Conservation (phyloP, 2,888 invertebrate species). For the Leptinotarsa rubiginosa region DNA sequence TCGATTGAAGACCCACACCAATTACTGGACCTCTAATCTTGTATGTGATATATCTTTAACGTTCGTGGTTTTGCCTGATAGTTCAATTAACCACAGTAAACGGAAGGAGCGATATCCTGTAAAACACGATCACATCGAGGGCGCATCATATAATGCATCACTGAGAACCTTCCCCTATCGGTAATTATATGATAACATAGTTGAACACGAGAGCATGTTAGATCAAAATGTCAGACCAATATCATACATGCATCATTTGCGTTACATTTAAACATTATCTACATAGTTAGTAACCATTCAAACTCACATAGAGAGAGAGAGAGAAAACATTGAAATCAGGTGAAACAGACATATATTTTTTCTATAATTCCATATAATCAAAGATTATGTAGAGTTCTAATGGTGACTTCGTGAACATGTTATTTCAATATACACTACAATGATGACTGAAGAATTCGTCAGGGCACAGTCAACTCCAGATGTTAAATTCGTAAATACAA, state of each 20-base stretch:
- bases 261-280: neutral
- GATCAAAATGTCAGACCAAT: neutral
- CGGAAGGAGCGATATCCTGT: conserved; percentile 12
- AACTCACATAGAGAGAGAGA: neutral
- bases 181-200: conserved; percentile 8
- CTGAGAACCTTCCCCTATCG: conserved; percentile 1
- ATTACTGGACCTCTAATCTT: neutral
- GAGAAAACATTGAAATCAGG: too few relatives aligned
- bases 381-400: too few relatives aligned
- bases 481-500: too few relatives aligned
- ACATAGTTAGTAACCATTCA: neutral
- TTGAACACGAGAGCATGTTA: conserved; percentile 7
- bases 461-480: too few relatives aligned
- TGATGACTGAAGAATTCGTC: too few relatives aligned
- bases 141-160: conserved; percentile 11
- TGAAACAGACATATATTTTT: too few relatives aligned
- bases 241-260: neutral
- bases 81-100: conserved; percentile 4
- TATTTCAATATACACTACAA: too few relatives aligned
- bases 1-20: neutral
- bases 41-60: neutral
- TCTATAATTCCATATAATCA: too few relatives aligned
- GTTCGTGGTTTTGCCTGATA: neutral
- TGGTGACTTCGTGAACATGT: too few relatives aligned
- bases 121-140: conserved; percentile 4